Base-by-base conservation (phyloP, 2,113 vertebrate genomes). In the Lampris incognitus region DNA sequence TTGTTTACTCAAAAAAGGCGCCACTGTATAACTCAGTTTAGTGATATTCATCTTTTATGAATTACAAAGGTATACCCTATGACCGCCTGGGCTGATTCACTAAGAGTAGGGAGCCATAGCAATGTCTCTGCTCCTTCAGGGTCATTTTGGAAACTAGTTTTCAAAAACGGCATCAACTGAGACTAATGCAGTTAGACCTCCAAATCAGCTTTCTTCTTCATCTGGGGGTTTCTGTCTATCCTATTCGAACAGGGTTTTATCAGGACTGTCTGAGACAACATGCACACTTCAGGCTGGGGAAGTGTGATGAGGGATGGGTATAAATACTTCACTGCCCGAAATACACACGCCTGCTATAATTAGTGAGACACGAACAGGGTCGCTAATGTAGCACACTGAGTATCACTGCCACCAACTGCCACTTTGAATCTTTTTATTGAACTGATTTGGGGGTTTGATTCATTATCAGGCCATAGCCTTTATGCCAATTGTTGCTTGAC, bases 281-380 rank as follows among this genome's bases (percentile, higher is more conserved):
- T 86, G 75, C 79, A 76, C 89, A 92, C 87, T 87, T 90, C 81
- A 81, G 88, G 83, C 89, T 83, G 72, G 81, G 86, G 86, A 91
- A 90, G 83, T 91, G 88, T 84, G 87, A 92, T 88, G 85, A 94
- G 93, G 92, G 92, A 92, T 79, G 75, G 57, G 85, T 93, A 93
- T 91, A 92, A 94, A 94, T 93, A 93, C 87, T 86, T 74, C 83
- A 80, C 82, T 74, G 82, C 91, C 88, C 64, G 65, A 94, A 94
- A 94, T 93, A 94, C 85, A 85, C 82, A 85, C 62, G 61, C 69
- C 74, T 87, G 81, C 89, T 94, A 94, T 93, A 94, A 95, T 94
- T 94, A 94, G 93, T 87, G 82, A 88, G 89, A 85, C 84, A 81
- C 62, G 91, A 92, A 93, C 85, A 92, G 91, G 93, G 93, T 92